Conservation (phyloP, 2,113 vertebrate genomes). For the Calyptommatus sinebrachiatus region DNA sequence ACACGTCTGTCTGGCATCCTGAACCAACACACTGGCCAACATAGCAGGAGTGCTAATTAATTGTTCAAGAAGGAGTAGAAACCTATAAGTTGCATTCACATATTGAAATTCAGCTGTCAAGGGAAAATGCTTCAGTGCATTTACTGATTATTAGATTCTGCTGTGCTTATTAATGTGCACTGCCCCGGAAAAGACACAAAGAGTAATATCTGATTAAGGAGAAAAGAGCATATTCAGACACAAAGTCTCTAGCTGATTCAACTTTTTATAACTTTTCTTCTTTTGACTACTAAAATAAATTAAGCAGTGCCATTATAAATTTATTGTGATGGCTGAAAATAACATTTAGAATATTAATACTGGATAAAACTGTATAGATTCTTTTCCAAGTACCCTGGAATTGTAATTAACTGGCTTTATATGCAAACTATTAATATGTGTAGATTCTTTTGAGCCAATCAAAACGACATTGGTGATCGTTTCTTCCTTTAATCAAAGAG, state of each 20-base stretch:
- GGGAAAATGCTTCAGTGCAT: not conserved
- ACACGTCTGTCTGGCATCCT: too few relatives aligned
- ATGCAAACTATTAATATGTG: not conserved
- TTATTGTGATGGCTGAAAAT: constrained; percentile 26
- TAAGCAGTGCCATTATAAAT: constrained; percentile 38
- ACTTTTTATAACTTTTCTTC: constrained; percentile 48
- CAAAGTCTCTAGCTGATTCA: constrained; percentile 49
- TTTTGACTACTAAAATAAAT: constrained; percentile 37
- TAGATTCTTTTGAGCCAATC: not conserved
- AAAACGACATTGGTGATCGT: not conserved
- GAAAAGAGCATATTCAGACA: constrained; percentile 39
- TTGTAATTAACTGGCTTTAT: constrained; percentile 47
- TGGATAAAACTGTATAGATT: constrained; percentile 40
- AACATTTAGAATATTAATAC: constrained; percentile 53
- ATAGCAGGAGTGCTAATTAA: not conserved
- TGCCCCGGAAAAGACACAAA: not conserved
- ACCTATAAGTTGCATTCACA: not conserved
- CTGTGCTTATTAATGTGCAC: not conserved
- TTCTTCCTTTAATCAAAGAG: rapidly evolving
- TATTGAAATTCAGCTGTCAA: not conserved
- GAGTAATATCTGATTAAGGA: constrained; percentile 49
- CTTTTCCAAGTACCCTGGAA: constrained; percentile 28
- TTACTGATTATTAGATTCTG: not conserved
- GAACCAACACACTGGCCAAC: too few relatives aligned
- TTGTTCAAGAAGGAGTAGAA: not conserved